Evolutionary conservation across 2,888 invertebrate species (phyloP), one percentile per base, ranked within the genome.

Genomic region (Malthinus seriepunctatus): DNA sequence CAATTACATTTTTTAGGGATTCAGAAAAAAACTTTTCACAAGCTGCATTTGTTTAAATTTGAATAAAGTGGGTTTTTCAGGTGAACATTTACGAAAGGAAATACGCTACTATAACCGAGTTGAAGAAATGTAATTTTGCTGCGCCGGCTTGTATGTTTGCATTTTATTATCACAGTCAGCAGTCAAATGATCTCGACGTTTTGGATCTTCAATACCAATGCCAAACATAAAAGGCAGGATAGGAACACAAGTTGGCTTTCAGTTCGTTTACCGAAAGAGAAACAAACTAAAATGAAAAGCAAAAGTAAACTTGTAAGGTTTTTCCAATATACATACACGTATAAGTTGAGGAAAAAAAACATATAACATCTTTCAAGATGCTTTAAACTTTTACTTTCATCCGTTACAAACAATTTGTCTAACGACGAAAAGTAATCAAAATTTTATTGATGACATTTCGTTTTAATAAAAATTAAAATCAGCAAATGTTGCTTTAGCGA

Each of bases 61-160:
- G 23, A 38, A 37, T 35, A 15, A 37, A 37, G 38, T 14, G 10
- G 32, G 8, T 14, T 31, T 32, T 50, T 32, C 39, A 39, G 32
- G 31, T 50, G 50, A 37, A 50, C 11, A 4, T 46, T 12, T 14
- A 47, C 34, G n/a, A 47, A 10, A 42, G 32, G 23, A 42, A 42
- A 42, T 51, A 32, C 42, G 9, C 15, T 8, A 23, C 23, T 14
- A 14, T 8, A 34, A 32, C 32, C 15, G 14, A 44, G 34, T 42
- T 51, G 39, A 42, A 44, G 44, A 51, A 51, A 51, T 51, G 51
- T 51, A 51, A 51, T 51, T 51, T 34, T 39, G 44, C 33, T 51
- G 42, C 42, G 33, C 15, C 23, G 32, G 51, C 32, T 37, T 51
- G 39, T 32, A 51, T 51, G 51, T 42, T 51, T 51, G 44, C 44